Conservation (phyloP, 2,888 invertebrate genomes). For the Acronicta alni region DNA sequence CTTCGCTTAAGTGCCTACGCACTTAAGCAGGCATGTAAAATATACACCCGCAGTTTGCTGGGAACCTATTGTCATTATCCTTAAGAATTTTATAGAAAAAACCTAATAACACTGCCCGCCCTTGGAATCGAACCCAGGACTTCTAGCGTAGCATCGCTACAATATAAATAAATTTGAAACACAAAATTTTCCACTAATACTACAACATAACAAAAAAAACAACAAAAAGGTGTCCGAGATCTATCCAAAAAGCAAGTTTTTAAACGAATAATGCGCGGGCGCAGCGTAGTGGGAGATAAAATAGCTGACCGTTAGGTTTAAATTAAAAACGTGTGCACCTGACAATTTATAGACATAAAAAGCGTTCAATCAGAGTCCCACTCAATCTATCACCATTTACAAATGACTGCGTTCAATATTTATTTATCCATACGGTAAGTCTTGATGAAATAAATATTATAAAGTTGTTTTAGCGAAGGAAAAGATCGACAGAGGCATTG, state of each 20-base stretch:
- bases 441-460: not conserved
- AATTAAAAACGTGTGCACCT: constrained; percentile 45
- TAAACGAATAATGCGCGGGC: constrained; percentile 14
- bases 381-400: constrained; percentile 31
- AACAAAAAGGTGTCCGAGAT: not conserved
- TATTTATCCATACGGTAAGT: not conserved
- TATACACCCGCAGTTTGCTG: too few relatives aligned
- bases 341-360: constrained; percentile 35
- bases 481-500: too few relatives aligned
- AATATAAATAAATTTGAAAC: too few relatives aligned
- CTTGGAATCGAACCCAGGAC: too few relatives aligned
- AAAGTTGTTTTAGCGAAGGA: too few relatives aligned
- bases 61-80: too few relatives aligned
- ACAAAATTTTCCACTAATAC: not conserved
- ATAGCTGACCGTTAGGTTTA: constrained; percentile 44
- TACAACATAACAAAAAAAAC: constrained; percentile 1
- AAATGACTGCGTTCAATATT: constrained; percentile 13
- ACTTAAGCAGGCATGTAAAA: too few relatives aligned
- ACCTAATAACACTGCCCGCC: too few relatives aligned
- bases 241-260: constrained; percentile 24
- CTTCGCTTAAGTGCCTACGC: too few relatives aligned
- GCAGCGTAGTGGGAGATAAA: constrained; percentile 30
- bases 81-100: too few relatives aligned
- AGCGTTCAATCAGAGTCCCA: constrained; percentile 21
- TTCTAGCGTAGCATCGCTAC: too few relatives aligned